Base-by-base conservation (phyloP, 2,888 invertebrate species). In the Volucella bombylans region DNA sequence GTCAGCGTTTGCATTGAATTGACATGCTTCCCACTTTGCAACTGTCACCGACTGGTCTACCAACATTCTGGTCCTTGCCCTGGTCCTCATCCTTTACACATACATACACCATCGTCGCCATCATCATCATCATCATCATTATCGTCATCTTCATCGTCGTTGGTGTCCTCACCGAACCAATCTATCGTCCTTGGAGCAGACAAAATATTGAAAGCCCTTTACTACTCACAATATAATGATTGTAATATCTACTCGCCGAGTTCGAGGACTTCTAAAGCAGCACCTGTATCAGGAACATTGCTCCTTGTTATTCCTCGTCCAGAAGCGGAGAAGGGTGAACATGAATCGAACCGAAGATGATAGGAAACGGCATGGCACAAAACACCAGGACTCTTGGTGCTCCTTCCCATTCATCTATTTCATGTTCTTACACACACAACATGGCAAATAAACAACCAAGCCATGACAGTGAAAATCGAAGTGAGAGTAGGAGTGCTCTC, bases 161-260 rank as follows among this genome's bases (percentile, higher is more conserved):
- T 65, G 65, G 41, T 41, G 55, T 55, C 52, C 59, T 71, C 45
- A 52, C 49, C 65, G 57, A 81, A 76, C 61, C 81, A 81, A 85
- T 85, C 85, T 81, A 81, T 85, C 81, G 85, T 77, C 67, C 81
- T 81, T 81, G 81, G n/a, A 81, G 71, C 85, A 85, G 85, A 85
- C 85, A 85, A 81, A 85, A 85, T 85, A 85, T 85, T 85, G 85
- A 81, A 72, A 85, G 81, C 74, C 81, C 85, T 85, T 72, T 71
- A 71, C 71, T 71, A 68, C 76, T 80, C 85, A 81, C 85, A 81
- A 76, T 76, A 31, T 31, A 85, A 85, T 85, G 85, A 85, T 85
- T 77, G 81, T 85, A 81, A 85, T 85, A 85, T 85, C 85, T 77
- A 81, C 85, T 85, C 77, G 71, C 52, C 62, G 85, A 81, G 85